Evolutionary conservation across 2,888 invertebrate genomes (phyloP).

Genomic region (Oegoconia quadripuncta): DNA sequence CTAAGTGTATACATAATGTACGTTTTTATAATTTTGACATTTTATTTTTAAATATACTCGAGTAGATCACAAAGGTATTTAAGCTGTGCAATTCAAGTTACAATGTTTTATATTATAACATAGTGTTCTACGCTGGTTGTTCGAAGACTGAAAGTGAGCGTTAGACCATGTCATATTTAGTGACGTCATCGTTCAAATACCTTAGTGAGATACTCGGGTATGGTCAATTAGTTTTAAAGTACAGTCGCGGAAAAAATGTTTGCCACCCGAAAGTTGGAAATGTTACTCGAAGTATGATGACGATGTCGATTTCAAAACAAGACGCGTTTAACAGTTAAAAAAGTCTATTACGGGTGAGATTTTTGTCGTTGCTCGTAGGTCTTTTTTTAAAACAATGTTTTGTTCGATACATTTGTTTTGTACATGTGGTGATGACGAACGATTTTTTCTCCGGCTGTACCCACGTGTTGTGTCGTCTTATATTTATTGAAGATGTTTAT

Average conservation of each 20-base stretch:
- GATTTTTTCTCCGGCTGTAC: constrained; percentile 21
- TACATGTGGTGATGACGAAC: background rate
- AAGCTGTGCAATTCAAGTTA: background rate
- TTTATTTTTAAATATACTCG: constrained; percentile 36
- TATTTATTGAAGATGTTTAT: constrained; percentile 76
- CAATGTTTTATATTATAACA: too few species aligned
- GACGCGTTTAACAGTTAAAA: too few species aligned
- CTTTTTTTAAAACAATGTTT: too few species aligned
- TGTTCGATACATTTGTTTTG: background rate
- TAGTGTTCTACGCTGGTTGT: too few species aligned
- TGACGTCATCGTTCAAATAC: too few species aligned
- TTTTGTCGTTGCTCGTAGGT: too few species aligned
- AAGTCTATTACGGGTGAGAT: too few species aligned
- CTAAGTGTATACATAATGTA: too few species aligned
- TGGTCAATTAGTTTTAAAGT: constrained; percentile 12
- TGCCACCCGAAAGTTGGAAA: too few species aligned
- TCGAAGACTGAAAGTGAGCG: background rate
- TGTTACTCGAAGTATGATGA: too few species aligned
- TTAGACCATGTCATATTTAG: constrained; percentile 9
- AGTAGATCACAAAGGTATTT: constrained; percentile 14
- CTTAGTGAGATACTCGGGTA: too few species aligned
- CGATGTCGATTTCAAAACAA: too few species aligned
- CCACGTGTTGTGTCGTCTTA: constrained; percentile 30
- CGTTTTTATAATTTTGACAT: constrained; percentile 52
- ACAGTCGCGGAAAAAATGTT: constrained; percentile 21